These are phyloP conservation scores for Blastobasis lacticolella DNA, from an alignment of 2,888 invertebrate genomes.

Conservation along the genomic window DNA sequence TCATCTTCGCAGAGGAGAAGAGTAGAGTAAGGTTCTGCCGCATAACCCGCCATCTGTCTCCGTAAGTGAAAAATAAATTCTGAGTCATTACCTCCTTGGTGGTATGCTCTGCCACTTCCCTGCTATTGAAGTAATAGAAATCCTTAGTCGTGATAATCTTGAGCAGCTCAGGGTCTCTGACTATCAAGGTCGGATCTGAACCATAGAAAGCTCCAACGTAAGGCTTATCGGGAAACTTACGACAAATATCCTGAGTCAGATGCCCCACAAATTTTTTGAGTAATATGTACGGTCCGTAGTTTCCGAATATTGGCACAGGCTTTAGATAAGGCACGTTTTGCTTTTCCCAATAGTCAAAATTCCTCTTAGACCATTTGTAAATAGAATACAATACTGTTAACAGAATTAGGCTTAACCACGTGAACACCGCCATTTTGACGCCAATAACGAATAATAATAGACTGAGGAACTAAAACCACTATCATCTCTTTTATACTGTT, in stretches of 20 bases:
- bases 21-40: slow-evolving; percentile 47
- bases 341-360: slow-evolving; percentile 23
- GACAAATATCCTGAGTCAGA: slow-evolving; percentile 17
- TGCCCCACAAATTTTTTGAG: slow-evolving; percentile 12
- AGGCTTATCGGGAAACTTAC: slow-evolving; percentile 21
- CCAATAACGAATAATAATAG: too few relatives aligned
- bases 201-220: slow-evolving; percentile 27
- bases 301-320: slow-evolving; percentile 22
- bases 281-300: slow-evolving; percentile 21
- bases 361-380: slow-evolving; percentile 5
- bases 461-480: too few relatives aligned
- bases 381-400: neutral
- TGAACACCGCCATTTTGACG: too few relatives aligned
- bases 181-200: slow-evolving; percentile 24
- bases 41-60: slow-evolving; percentile 46
- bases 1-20: slow-evolving; percentile 50
- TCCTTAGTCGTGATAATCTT: slow-evolving; percentile 26
- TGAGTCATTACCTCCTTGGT: slow-evolving; percentile 31
- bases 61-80: slow-evolving; percentile 36
- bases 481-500: too few relatives aligned
- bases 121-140: slow-evolving; percentile 25
- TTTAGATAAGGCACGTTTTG: slow-evolving; percentile 18
- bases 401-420: neutral
- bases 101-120: slow-evolving; percentile 27
- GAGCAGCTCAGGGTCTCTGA: slow-evolving; percentile 30